Base-by-base conservation (phyloP, 2,888 invertebrate genomes). In the Phania funesta region DNA sequence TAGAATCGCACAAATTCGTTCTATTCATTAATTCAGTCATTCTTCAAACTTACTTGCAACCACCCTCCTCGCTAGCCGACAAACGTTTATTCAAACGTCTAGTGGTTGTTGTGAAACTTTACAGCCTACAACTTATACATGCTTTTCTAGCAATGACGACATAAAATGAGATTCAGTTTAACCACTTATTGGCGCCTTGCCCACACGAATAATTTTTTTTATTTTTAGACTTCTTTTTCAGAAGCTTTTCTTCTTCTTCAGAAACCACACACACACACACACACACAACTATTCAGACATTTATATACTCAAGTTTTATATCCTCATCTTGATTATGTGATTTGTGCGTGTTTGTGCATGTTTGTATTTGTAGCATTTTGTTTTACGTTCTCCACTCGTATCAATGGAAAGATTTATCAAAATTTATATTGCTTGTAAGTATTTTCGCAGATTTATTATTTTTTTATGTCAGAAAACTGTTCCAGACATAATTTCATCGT, bases 101-200 rank as follows among this genome's bases (percentile, higher is more conserved):
- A 26, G n/a, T 2, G 7, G 16, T 75, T 74, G 64, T 56, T 54
- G 48, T 60, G 44, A 82, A 60, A 73, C 41, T 56, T 54, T 38
- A n/a, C 79, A 60, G 60, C 79, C 79, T 74, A 75, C 75, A 78
- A 71, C 38, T 35, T 64, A 60, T 54, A 11, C 52, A 52, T 32
- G 16, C 38, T 18, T 46, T 5, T 48, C 41, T 20, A 20, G 52
- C 8, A 65, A 75, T 60, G 58, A 76, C 48, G 60, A 48, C 70
- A 48, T 38, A 50, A 71, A 56, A 56, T 29, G 18, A 32, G 58
- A 65, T 68, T 58, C 8, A 46, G 48, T 65, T 64, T 64, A 78
- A 81, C 83, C 80, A 77, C 56, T 68, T 58, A 76, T 79, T 84
- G 85, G 85, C 85, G 84, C 83, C 85, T 79, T 78, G 83, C 82